Evolutionary conservation across 2,113 vertebrate species (phyloP).

Genomic region (Cairina moschata): DNA sequence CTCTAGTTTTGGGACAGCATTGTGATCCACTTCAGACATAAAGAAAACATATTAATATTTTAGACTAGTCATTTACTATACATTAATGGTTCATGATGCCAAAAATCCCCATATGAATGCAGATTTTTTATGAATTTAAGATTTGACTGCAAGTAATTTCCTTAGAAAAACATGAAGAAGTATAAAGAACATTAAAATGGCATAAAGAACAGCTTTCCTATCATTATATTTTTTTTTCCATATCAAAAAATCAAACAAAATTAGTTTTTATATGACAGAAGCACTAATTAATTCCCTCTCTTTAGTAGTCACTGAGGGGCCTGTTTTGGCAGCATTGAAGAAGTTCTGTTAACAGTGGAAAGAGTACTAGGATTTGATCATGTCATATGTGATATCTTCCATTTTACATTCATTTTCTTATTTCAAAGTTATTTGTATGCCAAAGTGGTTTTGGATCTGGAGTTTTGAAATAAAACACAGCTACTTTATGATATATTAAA

Average conservation of each 20-base stretch:
- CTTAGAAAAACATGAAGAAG: constrained; percentile 7
- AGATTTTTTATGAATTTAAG: neutral
- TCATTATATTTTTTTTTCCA: neutral
- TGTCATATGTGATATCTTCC: constrained; percentile 2
- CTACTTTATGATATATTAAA: neutral
- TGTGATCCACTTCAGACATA: neutral
- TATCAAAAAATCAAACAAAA: constrained; percentile 62
- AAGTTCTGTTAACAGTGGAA: neutral
- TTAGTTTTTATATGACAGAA: constrained; percentile 23
- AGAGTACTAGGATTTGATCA: constrained; percentile 6
- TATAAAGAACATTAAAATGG: neutral
- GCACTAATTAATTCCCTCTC: constrained; percentile 43
- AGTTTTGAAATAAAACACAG: neutral
- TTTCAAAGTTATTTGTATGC: neutral
- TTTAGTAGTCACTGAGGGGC: constrained; percentile 42
- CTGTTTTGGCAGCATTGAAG: constrained; percentile 25
- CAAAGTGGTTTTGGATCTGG: neutral
- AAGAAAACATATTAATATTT: constrained; percentile 19
- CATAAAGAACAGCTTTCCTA: neutral
- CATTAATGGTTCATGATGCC: constrained; percentile 12
- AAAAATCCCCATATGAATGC: neutral
- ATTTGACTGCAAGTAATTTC: constrained; percentile 15
- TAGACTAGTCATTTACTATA: constrained; percentile 8
- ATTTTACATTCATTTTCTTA: neutral
- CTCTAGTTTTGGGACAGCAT: neutral